These are phyloP conservation scores for Meghimatium bilineatum DNA, from an alignment of 2,888 invertebrate genomes.

Conservation along the genomic window DNA sequence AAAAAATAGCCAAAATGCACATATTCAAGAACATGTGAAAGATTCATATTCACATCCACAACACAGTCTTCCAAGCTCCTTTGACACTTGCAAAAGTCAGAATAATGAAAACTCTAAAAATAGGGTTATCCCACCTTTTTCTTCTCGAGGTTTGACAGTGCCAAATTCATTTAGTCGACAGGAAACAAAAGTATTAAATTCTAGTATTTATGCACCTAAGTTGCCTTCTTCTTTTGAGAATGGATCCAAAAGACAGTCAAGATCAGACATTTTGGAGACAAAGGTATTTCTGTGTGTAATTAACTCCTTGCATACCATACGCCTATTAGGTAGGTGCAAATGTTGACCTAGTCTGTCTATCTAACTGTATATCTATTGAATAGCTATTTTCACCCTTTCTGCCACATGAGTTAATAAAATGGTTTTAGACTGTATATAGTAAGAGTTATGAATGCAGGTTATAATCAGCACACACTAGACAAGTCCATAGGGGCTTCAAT, in stretches of 20 bases:
- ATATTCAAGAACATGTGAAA: not conserved
- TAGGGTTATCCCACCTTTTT: constrained; percentile 49
- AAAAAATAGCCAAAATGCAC: not conserved
- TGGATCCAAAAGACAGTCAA: constrained; percentile 12
- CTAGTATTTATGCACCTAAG: not conserved
- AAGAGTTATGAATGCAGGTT: too few species aligned
- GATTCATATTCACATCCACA: not conserved
- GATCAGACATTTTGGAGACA: constrained; percentile 2
- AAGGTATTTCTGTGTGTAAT: constrained; percentile 22
- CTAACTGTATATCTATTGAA: too few species aligned
- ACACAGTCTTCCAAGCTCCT: not conserved
- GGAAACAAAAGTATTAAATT: constrained; percentile 7
- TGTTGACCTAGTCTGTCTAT: too few species aligned
- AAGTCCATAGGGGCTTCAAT: too few species aligned
- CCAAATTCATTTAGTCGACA: not conserved
- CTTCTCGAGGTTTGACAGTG: constrained; percentile 11
- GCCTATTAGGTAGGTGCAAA: too few species aligned
- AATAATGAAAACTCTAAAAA: constrained; percentile 59
- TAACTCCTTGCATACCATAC: too few species aligned
- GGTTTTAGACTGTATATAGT: too few species aligned
- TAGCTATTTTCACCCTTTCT: too few species aligned
- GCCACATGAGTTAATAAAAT: too few species aligned
- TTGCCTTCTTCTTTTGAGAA: not conserved
- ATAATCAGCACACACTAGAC: too few species aligned
- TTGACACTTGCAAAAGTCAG: constrained; percentile 10